Evolutionary conservation across 1,140 invertebrate genomes (phyloP).

Genomic region (Eriosoma lanigerum): DNA sequence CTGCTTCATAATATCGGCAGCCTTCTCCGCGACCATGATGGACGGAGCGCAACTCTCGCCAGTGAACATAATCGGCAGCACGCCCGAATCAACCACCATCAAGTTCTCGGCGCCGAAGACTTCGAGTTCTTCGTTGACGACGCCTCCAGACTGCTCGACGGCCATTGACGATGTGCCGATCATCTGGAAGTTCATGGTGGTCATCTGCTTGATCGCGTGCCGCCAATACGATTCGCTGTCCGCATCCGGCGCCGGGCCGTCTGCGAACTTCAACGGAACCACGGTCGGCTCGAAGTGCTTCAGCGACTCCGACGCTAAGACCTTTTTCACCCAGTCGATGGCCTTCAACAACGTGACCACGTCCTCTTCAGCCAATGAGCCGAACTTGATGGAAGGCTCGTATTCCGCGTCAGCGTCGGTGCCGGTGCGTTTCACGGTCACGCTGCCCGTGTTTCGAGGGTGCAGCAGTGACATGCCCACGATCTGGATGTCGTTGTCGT

Average conservation of each 20-base stretch:
- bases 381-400: constrained; percentile 65
- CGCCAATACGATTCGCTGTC: constrained; percentile 56
- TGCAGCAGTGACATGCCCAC: constrained; percentile 60
- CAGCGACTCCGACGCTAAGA: constrained; percentile 56
- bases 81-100: constrained; percentile 59
- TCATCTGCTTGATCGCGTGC: constrained; percentile 56
- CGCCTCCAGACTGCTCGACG: constrained; percentile 57
- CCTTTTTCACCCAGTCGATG: constrained; percentile 55
- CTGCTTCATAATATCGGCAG: constrained; percentile 61
- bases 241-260: constrained; percentile 46
- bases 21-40: constrained; percentile 66
- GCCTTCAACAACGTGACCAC: constrained; percentile 55
- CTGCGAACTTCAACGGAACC: constrained; percentile 63
- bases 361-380: constrained; percentile 59
- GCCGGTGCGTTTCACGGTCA: constrained; percentile 58
- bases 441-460: constrained; percentile 60
- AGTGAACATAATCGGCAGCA: constrained; percentile 58
- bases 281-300: constrained; percentile 59
- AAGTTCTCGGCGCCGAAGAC: constrained; percentile 56
- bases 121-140: constrained; percentile 60
- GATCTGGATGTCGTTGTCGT: constrained; percentile 63
- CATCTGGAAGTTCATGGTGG: constrained; percentile 56
- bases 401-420: constrained; percentile 61
- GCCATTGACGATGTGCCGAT: constrained; percentile 53
- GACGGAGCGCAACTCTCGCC: constrained; percentile 58